Percentiles rank a stretch among this genome's conserved stretches.
These are phyloP conservation scores for Acleris literana DNA, from an alignment of 2,888 invertebrate genomes.

Conservation along the genomic window DNA sequence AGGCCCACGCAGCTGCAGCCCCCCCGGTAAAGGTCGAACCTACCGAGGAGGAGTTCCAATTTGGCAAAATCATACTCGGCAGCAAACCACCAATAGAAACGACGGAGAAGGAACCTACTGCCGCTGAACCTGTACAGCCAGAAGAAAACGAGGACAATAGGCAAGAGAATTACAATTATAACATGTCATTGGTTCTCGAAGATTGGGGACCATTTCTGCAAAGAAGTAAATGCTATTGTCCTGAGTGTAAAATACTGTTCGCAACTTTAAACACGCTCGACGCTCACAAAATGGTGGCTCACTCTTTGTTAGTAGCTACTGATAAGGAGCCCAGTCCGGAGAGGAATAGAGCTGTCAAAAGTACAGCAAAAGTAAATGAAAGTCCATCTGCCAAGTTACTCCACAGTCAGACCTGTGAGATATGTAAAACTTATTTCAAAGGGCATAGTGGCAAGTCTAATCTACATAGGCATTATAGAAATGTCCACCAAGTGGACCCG, in stretches of 20 bases:
- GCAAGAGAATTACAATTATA: slow-evolving; percentile 32
- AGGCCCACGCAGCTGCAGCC: slow-evolving; percentile 11
- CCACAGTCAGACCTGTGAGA: slow-evolving; percentile 32
- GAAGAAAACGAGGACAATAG: background rate
- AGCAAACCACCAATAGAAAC: slow-evolving; percentile 40
- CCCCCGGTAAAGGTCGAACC: slow-evolving; percentile 11
- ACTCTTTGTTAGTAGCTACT: slow-evolving; percentile 55
- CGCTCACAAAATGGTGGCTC: slow-evolving; percentile 56
- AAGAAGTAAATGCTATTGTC: slow-evolving; percentile 50
- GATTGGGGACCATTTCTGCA: slow-evolving; percentile 50
- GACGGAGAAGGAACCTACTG: slow-evolving; percentile 20
- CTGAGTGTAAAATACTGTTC: slow-evolving; percentile 53
- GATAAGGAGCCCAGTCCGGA: slow-evolving; percentile 16
- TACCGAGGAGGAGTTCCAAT: slow-evolving; percentile 23
- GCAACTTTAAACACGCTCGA: slow-evolving; percentile 56
- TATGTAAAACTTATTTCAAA: slow-evolving; percentile 17
- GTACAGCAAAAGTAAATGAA: slow-evolving; percentile 37
- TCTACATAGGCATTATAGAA: slow-evolving; percentile 15
- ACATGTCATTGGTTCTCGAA: slow-evolving; percentile 46
- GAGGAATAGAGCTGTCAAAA: slow-evolving; percentile 42
- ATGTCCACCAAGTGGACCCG: slow-evolving; percentile 19
- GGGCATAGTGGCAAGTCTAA: background rate
- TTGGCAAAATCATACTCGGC: slow-evolving; percentile 49
- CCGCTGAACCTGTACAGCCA: background rate
- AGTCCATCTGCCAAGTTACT: slow-evolving; percentile 6